Evolutionary conservation across 2,113 vertebrate genomes (phyloP).

Genomic region (Synchiropus splendidus): DNA sequence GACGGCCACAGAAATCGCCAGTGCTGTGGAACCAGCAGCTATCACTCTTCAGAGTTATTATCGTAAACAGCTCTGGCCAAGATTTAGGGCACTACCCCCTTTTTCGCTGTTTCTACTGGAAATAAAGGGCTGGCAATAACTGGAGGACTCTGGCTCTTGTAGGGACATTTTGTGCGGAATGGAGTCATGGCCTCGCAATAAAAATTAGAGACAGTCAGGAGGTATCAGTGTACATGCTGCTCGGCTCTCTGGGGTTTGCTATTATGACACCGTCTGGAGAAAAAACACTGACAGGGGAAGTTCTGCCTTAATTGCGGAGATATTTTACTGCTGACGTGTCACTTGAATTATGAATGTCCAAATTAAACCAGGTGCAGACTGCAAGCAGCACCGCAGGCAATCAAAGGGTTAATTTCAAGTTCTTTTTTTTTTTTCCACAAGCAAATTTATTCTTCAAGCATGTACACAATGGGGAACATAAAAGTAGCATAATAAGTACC

Average conservation of each 20-base stretch:
- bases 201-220: slow-evolving; percentile 50
- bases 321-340: slow-evolving; percentile 51
- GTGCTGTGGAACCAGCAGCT: slow-evolving; percentile 53
- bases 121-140: slow-evolving; percentile 25
- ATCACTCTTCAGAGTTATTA: slow-evolving; percentile 65
- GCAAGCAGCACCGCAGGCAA: no score
- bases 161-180: slow-evolving; percentile 28
- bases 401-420: no score
- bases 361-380: slow-evolving; percentile 34
- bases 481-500: no score
- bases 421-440: no score
- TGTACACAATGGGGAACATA: no score
- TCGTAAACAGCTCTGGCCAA: slow-evolving; percentile 50
- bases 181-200: slow-evolving; percentile 34
- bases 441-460: no score
- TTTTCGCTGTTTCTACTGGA: slow-evolving; percentile 27
- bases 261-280: slow-evolving; percentile 43
- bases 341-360: slow-evolving; percentile 52
- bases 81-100: slow-evolving; percentile 47
- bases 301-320: slow-evolving; percentile 44
- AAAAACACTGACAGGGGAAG: slow-evolving; percentile 53
- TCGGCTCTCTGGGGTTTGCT: slow-evolving; percentile 37
- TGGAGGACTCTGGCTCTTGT: slow-evolving; percentile 34
- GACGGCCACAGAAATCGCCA: slow-evolving; percentile 62
- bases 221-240: slow-evolving; percentile 28